Base-by-base conservation (phyloP, 2,113 vertebrate genomes). In the Chaetura pelagica region DNA sequence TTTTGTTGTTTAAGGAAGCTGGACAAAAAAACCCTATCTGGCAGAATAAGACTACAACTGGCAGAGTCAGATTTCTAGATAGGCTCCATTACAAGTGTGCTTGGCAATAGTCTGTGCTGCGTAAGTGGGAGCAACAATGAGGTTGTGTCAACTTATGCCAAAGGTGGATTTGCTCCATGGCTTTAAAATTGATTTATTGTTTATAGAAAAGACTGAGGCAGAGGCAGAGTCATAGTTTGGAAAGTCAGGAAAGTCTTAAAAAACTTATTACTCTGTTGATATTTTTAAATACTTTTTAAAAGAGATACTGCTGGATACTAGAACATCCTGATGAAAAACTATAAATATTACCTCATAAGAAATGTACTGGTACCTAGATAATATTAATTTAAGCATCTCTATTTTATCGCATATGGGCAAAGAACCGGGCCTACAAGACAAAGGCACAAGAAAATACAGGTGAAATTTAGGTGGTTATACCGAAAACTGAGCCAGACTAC, bases 101-200 rank as follows among this genome's bases (percentile, higher is more conserved):
- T 88, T 96, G 95, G 87, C 87, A 94, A 59, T 19, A 83, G 42
- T 20, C 64, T 83, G 16, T 80, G n/a, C 85, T 57, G 40, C 48
- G 24, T 67, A 77, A 84, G 48, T 64, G 75, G 59, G 51, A 94
- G 26, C 58, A 94, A 96, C 86, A 94, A 95, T 74, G 34, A 59
- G 48, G 30, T 62, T 82, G 67, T 87, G 66, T 89, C 87, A 82
- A 38, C 51, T 77, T 57, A 57, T 12, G 46, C 84, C 63, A 84
- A 80, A 94, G 82, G 90, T 94, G 79, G 82, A 94, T 92, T 95
- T 96, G 85, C 85, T 93, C 88, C 84, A 78, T 7, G n/a, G 86
- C 61, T 76, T 72, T 76, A 90, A 90, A 96, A 90, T 2, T 88
- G 32, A 95, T 87, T 80, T 93, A 80, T 63, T 96, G 55, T 81